A percentile compares a stretch with the other conserved stretches of the same genome.
Conservation (phyloP, 2,113 vertebrate genomes). For the Heterotilapia buettikoferi region DNA sequence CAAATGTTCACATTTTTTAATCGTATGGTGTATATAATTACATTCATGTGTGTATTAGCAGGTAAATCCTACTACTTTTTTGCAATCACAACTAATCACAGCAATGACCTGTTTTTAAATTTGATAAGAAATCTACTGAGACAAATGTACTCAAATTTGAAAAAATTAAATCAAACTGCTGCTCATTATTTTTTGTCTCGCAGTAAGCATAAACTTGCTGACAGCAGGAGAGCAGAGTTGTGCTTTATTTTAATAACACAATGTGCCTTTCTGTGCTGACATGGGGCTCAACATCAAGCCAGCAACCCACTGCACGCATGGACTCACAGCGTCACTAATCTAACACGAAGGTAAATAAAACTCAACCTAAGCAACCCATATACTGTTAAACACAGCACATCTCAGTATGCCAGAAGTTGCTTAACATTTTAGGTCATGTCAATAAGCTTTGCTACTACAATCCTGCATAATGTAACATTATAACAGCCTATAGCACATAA, state of each 20-base stretch:
- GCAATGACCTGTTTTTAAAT: neutral
- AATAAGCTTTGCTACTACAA: neutral
- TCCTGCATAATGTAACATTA: neutral
- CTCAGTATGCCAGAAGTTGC: neutral
- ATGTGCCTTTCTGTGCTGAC: neutral
- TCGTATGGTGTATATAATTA: fast-evolving
- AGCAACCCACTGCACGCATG: neutral
- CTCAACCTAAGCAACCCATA: neutral
- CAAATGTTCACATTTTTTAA: neutral
- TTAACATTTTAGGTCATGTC: no score
- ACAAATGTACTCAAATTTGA: neutral
- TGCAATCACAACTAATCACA: neutral
- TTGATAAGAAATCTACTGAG: neutral
- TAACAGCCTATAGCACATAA: neutral
- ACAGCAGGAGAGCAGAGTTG: neutral
- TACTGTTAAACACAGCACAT: neutral
- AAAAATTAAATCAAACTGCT: neutral
- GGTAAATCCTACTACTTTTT: neutral
- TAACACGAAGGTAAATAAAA: neutral
- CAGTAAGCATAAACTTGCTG: neutral
- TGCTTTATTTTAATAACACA: neutral
- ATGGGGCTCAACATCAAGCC: neutral
- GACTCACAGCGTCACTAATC: neutral
- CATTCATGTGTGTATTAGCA: neutral
- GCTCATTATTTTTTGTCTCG: neutral